Conservation (phyloP, 1,140 invertebrate species). For the Drosophila ficusphila region DNA sequence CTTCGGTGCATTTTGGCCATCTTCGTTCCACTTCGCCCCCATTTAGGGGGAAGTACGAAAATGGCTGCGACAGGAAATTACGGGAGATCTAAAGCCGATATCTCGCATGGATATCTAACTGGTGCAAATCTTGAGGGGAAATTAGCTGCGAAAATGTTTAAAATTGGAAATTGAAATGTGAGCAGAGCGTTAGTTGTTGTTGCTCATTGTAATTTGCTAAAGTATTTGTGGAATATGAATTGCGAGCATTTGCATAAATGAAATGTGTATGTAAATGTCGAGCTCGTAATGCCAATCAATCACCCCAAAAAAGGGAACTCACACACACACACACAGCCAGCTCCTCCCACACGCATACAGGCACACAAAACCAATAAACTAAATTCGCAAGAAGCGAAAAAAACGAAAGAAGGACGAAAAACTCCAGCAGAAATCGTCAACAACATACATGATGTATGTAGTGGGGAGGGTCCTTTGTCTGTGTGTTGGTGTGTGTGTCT, state of each 20-base stretch:
- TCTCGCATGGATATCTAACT: conserved; percentile 59
- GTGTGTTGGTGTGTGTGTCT: conserved; percentile 16
- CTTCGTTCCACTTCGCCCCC: conserved; percentile 49
- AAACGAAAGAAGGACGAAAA: conserved; percentile 23
- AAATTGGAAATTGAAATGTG: conserved; percentile 61
- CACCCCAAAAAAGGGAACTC: conserved; percentile 69
- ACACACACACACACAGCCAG: conserved; percentile 37
- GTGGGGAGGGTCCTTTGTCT: conserved; percentile 38
- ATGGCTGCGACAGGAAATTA: conserved; percentile 81
- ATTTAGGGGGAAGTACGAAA: conserved; percentile 65
- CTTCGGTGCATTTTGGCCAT: conserved; percentile 71
- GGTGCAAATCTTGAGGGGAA: conserved; percentile 74
- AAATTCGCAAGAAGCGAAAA: conserved; percentile 72
- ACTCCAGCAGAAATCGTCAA: conserved; percentile 77
- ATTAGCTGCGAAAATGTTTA: conserved; percentile 80
- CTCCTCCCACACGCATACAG: conserved; percentile 56
- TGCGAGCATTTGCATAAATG: conserved; percentile 82
- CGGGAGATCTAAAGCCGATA: conserved; percentile 47
- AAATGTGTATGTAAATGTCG: conserved; percentile 81
- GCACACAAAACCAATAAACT: conserved; percentile 78
- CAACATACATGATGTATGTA: conserved; percentile 61
- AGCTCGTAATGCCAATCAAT: conserved; percentile 79
- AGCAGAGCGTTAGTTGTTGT: conserved; percentile 8
- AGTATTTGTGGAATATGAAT: conserved; percentile 82
- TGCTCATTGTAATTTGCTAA: conserved; percentile 75